These are phyloP conservation scores for Petrocephalus sullivani DNA, from an alignment of 2,797 vertebrate genomes.

Conservation along the genomic window DNA sequence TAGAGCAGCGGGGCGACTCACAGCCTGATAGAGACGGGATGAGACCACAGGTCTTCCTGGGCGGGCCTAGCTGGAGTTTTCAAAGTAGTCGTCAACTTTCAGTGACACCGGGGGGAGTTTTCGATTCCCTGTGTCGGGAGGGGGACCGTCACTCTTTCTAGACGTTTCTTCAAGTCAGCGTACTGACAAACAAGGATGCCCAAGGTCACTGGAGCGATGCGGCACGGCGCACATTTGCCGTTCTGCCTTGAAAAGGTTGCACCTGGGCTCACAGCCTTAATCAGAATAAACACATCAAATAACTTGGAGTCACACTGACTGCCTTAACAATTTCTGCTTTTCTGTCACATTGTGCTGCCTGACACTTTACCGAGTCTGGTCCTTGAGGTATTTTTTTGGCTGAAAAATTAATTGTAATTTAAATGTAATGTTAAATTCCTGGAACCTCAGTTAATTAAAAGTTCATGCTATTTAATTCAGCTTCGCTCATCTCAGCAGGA, in stretches of 20 bases:
- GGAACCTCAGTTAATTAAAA: conserved; percentile 8
- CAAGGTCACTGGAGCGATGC: background rate
- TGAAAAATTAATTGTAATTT: background rate
- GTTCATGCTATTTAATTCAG: background rate
- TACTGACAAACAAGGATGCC: conserved; percentile 12
- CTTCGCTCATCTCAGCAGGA: background rate
- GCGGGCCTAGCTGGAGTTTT: conserved; percentile 19
- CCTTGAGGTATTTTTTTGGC: background rate
- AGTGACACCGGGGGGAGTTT: background rate
- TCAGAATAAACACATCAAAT: background rate
- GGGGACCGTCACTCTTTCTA: background rate
- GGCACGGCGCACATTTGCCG: background rate
- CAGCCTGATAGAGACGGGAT: conserved; percentile 22
- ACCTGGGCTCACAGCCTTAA: conserved; percentile 11
- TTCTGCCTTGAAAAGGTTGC: conserved; percentile 6
- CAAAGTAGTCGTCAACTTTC: conserved; percentile 3
- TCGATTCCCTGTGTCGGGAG: background rate
- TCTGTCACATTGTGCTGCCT: background rate
- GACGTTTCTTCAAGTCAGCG: background rate
- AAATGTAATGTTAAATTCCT: conserved; percentile 10
- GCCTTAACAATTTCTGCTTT: background rate
- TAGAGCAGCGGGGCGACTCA: conserved; percentile 31
- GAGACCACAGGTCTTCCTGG: conserved; percentile 10
- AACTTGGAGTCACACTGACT: background rate
- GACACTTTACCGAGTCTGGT: background rate